A percentile compares a stretch with the other conserved stretches of the same genome.
Conservation (phyloP, 2,113 vertebrate genomes). For the Diglossa brunneiventris region DNA sequence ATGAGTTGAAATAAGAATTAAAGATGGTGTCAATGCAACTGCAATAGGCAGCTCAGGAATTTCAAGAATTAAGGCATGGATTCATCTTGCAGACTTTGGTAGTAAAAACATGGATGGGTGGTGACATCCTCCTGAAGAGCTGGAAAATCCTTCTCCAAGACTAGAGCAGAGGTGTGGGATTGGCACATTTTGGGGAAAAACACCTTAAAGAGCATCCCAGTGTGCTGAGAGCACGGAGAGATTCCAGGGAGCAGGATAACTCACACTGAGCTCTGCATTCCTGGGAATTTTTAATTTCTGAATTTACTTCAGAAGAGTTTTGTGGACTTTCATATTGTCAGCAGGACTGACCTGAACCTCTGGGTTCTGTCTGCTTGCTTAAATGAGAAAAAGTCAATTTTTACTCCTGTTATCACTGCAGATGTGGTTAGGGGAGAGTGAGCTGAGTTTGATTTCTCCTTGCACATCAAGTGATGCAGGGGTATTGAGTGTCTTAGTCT, state of each 20-base stretch:
- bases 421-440: background rate
- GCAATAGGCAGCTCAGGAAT: background rate
- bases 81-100: background rate
- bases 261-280: background rate
- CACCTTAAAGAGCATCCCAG: background rate
- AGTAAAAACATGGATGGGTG: background rate
- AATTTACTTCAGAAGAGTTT: background rate
- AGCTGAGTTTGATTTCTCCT: background rate
- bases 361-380: background rate
- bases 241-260: background rate
- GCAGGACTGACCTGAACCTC: background rate
- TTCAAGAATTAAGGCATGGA: background rate
- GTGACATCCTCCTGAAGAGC: background rate
- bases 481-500: background rate
- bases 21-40: background rate
- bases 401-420: background rate
- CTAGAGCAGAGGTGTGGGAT: background rate
- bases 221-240: background rate
- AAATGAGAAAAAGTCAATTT: background rate
- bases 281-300: background rate
- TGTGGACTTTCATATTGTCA: fast-evolving
- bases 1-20: background rate
- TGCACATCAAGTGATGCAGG: background rate
- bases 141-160: background rate
- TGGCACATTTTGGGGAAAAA: background rate